phyloP scores from a whole-genome alignment of 2,888 invertebrate species.

The Drosophila anomelani region DNA sequence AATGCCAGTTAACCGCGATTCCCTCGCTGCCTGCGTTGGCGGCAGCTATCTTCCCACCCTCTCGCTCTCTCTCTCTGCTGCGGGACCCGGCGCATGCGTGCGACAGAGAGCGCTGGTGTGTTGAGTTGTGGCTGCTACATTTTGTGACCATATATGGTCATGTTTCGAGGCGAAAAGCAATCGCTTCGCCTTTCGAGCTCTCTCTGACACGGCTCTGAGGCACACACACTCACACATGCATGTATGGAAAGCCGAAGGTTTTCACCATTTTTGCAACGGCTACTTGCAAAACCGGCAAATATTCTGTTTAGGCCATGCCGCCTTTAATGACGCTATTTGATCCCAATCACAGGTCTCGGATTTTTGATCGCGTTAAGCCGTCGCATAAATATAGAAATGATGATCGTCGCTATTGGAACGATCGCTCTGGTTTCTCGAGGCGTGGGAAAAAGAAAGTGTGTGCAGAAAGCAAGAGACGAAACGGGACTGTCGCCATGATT shows the following conservation, averaged over 20 bases:
- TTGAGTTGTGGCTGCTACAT: conserved; percentile 67
- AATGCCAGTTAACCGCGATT: conserved; percentile 73
- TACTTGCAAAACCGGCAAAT: conserved; percentile 36
- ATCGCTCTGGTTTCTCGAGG: conserved; percentile 35
- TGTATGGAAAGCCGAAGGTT: conserved; percentile 56
- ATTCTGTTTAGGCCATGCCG: conserved; percentile 53
- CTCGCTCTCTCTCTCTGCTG: conserved; percentile 21
- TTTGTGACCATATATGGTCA: conserved; percentile 85
- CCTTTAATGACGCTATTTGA: conserved; percentile 61
- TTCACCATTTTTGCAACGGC: conserved; percentile 69
- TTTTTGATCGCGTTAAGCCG: conserved; percentile 26
- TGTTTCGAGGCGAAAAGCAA: conserved; percentile 76
- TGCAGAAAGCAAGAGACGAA: conserved; percentile 50
- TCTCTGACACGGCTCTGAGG: conserved; percentile 2
- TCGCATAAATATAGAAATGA: conserved; percentile 11
- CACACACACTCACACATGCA: background rate
- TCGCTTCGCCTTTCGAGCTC: conserved; percentile 33
- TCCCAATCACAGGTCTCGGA: background rate
- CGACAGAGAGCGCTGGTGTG: conserved; percentile 62
- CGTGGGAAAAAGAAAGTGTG: conserved; percentile 76
- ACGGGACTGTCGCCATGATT: conserved; percentile 40
- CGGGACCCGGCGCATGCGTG: conserved; percentile 55
- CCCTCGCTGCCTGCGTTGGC: conserved; percentile 56
- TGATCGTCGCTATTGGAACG: conserved; percentile 14
- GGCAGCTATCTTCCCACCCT: conserved; percentile 33